A percentile compares a stretch with the other conserved stretches of the same genome.
Evolutionary conservation across 2,113 vertebrate species (phyloP).

Genomic region (Budorcas taxicolor): DNA sequence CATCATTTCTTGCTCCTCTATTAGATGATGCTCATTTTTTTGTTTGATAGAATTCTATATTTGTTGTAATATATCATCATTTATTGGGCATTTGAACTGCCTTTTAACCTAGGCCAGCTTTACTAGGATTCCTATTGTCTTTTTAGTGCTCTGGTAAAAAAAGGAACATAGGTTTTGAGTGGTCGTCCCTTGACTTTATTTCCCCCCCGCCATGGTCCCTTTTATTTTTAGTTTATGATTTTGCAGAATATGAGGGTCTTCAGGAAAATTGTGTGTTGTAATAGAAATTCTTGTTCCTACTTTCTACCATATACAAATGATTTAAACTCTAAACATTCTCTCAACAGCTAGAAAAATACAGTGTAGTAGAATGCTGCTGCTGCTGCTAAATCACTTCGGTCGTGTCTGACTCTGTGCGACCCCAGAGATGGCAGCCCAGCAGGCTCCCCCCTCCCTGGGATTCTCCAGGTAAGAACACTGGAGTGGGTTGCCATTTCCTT

Average conservation of each 20-base stretch:
- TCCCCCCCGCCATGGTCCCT: neutral
- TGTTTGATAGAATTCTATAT: neutral
- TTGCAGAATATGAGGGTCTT: neutral
- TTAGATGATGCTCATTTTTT: neutral
- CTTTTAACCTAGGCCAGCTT: constrained; percentile 31
- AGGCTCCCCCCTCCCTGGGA: no score
- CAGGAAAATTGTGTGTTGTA: neutral
- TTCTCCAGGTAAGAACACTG: no score
- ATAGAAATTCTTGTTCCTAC: neutral
- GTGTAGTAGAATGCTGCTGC: neutral
- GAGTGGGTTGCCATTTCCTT: no score
- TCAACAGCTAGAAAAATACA: neutral
- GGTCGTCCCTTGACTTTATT: neutral
- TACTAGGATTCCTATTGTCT: neutral
- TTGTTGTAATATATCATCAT: neutral
- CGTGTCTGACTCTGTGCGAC: no score
- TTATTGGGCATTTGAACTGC: constrained; percentile 32
- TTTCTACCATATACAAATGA: neutral
- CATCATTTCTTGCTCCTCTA: neutral
- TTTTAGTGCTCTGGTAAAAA: neutral
- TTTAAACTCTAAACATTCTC: constrained; percentile 21
- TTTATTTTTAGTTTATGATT: neutral
- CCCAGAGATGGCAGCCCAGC: no score
- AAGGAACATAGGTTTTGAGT: neutral
- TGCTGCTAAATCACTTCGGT: no score